These are phyloP conservation scores for Linepithema humile DNA, from an alignment of 1,140 invertebrate species.

Conservation along the genomic window DNA sequence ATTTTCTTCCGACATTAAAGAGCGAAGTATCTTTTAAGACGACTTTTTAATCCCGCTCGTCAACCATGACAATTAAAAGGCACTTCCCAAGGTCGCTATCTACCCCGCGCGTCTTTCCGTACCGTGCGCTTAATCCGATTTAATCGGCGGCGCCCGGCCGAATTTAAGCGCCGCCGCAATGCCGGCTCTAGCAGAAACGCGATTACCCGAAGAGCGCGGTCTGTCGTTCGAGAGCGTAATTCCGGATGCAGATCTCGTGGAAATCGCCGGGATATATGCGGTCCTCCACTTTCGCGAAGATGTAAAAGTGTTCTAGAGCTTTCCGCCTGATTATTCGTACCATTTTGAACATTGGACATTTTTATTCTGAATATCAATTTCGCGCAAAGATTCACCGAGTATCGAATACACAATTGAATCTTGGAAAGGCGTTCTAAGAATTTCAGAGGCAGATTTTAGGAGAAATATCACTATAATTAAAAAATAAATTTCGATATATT, in stretches of 20 bases:
- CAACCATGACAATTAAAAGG: neutral
- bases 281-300: neutral
- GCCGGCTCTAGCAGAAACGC: neutral
- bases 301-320: neutral
- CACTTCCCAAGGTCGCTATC: neutral
- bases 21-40: no score
- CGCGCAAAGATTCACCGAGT: neutral
- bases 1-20: neutral
- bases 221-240: constrained; percentile 26
- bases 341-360: neutral
- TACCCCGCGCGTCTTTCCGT: neutral
- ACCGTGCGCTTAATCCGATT: constrained; percentile 48
- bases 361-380: neutral
- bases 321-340: neutral
- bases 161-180: constrained; percentile 26
- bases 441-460: neutral
- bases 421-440: neutral
- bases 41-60: neutral
- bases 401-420: neutral
- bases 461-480: no score
- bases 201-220: constrained; percentile 27
- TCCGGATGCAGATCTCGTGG: constrained; percentile 2
- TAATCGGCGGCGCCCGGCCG: neutral
- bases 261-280: neutral
- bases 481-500: no score